A percentile compares a stretch with the other conserved stretches of the same genome.
These are phyloP conservation scores for Alexandromys fortis DNA, from an alignment of 2,113 vertebrate genomes.

Conservation along the genomic window DNA sequence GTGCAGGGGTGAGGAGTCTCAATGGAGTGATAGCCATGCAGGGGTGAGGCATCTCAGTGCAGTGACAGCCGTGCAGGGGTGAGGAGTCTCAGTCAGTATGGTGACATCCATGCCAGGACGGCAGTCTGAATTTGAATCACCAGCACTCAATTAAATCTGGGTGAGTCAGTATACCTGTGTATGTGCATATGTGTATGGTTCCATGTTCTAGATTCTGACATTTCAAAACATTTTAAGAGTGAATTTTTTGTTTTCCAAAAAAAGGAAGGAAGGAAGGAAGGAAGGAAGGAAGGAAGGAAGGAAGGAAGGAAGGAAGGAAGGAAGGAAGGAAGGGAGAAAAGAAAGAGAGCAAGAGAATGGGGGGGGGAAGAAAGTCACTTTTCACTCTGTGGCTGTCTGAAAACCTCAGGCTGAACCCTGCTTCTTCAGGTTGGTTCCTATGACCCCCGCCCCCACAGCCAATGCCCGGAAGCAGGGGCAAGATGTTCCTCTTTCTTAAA, in stretches of 20 bases:
- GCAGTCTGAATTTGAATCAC: not conserved
- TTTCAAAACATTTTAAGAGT: constrained; percentile 43
- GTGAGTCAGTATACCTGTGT: too few relatives aligned
- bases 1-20: not conserved
- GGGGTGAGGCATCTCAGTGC: not conserved
- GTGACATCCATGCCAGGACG: not conserved
- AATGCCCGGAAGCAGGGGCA: not conserved
- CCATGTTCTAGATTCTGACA: constrained; percentile 11
- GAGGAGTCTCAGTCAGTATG: too few relatives aligned
- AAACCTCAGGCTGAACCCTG: constrained; percentile 67
- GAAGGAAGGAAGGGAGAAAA: rapidly evolving
- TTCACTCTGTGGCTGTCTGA: constrained; percentile 54
- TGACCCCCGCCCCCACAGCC: constrained; percentile 29
- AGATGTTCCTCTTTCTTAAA: not conserved
- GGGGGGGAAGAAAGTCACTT: not conserved
- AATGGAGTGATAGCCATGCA: too few relatives aligned
- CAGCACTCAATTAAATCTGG: not conserved
- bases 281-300: too few relatives aligned
- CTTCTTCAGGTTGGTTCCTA: constrained; percentile 46
- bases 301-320: not conserved
- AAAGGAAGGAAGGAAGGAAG: not conserved
- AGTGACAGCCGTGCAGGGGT: too few relatives aligned
- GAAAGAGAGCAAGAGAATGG: not conserved
- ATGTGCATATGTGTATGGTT: too few relatives aligned
- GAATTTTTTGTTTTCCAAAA: not conserved